Conservation (phyloP, 2,113 vertebrate species). For the Percina caprodes region DNA sequence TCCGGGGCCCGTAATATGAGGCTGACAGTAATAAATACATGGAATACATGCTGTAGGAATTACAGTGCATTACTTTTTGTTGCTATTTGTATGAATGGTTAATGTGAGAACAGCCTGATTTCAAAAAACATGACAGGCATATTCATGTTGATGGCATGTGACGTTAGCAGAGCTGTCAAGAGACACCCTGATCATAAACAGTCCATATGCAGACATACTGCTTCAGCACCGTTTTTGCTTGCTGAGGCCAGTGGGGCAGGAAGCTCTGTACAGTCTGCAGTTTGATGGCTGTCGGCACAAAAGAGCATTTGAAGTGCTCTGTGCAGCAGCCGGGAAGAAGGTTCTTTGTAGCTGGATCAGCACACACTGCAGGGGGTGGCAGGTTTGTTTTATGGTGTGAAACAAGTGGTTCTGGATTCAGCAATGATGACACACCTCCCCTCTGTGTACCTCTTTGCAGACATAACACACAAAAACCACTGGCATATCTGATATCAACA, state of each 20-base stretch:
- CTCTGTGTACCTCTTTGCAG: constrained; percentile 54
- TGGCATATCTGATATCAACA: constrained; percentile 64
- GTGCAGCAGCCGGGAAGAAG: constrained; percentile 53
- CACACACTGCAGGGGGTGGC: constrained; percentile 51
- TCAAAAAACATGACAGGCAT: background rate
- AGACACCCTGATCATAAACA: constrained; percentile 25
- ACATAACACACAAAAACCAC: constrained; percentile 48
- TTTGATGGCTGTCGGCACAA: constrained; percentile 63
- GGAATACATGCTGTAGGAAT: too few relatives aligned
- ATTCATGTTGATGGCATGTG: background rate
- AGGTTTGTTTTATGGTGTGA: constrained; percentile 63
- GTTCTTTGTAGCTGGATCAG: constrained; percentile 73
- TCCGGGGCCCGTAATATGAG: too few relatives aligned
- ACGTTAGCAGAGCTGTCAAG: constrained; percentile 3
- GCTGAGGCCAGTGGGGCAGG: constrained; percentile 56
- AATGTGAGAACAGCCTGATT: too few relatives aligned
- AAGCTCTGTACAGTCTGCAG: constrained; percentile 52
- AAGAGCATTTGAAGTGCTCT: constrained; percentile 47
- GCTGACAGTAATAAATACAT: too few relatives aligned
- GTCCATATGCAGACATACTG: constrained; percentile 32
- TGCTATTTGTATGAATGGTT: too few relatives aligned
- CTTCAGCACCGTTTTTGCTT: constrained; percentile 22
- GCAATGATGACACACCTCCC: constrained; percentile 59
- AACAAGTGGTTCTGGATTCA: constrained; percentile 67
- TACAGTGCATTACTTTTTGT: too few relatives aligned